These are phyloP conservation scores for Sebastes minor DNA, from an alignment of 2,797 vertebrate genomes.

Conservation along the genomic window DNA sequence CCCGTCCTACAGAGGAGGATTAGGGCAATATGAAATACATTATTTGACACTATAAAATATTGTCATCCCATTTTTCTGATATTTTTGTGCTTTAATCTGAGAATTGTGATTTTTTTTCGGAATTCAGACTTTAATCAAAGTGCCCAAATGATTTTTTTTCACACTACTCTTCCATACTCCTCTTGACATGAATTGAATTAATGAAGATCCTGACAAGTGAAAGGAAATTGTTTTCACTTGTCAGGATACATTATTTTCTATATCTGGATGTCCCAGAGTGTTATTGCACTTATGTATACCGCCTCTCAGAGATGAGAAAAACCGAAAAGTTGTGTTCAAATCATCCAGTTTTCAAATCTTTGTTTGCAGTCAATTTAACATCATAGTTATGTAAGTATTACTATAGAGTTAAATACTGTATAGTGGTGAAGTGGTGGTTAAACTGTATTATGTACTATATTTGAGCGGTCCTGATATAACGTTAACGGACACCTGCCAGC, in stretches of 20 bases:
- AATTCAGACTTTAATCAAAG: not conserved
- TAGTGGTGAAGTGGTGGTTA: not conserved
- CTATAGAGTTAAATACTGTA: not conserved
- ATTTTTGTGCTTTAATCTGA: not conserved
- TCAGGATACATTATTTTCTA: not conserved
- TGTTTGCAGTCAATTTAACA: not conserved
- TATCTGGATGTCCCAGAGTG: not conserved
- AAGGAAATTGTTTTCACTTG: not conserved
- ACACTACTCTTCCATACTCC: not conserved
- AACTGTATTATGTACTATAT: not conserved
- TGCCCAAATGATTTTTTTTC: not conserved
- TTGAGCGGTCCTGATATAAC: not conserved
- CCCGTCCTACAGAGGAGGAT: slow-evolving; percentile 4
- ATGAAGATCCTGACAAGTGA: not conserved
- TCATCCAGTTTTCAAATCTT: not conserved
- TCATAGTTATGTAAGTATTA: not conserved
- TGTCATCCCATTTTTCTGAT: not conserved
- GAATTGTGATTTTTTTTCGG: not conserved
- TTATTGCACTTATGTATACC: not conserved
- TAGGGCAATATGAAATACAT: slow-evolving; percentile 10
- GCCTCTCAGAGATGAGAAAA: not conserved
- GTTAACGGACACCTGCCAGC: not conserved
- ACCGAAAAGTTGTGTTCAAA: not conserved
- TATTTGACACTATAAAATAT: slow-evolving; percentile 9
- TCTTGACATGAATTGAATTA: not conserved